phyloP scores from a whole-genome alignment of 2,888 invertebrate genomes.

The Sepioteuthis lessoniana region DNA sequence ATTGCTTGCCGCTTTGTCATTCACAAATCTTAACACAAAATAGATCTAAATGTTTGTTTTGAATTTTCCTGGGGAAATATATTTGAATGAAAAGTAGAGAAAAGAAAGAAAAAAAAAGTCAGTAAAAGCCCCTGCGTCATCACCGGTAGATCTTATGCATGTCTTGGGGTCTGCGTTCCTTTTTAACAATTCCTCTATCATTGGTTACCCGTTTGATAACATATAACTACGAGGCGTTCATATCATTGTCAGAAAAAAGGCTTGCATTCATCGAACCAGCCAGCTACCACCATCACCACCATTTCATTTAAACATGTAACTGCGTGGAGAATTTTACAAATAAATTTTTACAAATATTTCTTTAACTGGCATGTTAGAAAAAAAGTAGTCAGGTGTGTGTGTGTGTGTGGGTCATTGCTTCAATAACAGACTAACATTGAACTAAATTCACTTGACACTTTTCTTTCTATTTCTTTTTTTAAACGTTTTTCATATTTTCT shows the following conservation, averaged over 20 bases:
- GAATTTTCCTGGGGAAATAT: conserved; percentile 11
- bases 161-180: conserved; percentile 10
- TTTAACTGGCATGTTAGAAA: neutral
- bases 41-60: neutral
- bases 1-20: neutral
- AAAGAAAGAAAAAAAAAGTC: neutral
- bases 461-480: neutral
- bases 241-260: neutral
- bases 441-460: neutral
- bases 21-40: neutral
- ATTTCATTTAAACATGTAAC: neutral
- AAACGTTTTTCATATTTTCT: neutral
- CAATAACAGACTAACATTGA: neutral
- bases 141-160: neutral
- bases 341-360: neutral
- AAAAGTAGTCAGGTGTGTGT: neutral
- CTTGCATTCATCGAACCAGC: neutral
- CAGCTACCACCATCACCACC: neutral
- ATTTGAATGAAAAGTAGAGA: neutral
- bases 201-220: neutral
- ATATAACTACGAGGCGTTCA: neutral
- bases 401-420: neutral
- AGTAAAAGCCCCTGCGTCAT: neutral
- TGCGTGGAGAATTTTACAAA: neutral
- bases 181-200: neutral